Conservation (phyloP, 2,888 invertebrate species). For the Elegia similella region DNA sequence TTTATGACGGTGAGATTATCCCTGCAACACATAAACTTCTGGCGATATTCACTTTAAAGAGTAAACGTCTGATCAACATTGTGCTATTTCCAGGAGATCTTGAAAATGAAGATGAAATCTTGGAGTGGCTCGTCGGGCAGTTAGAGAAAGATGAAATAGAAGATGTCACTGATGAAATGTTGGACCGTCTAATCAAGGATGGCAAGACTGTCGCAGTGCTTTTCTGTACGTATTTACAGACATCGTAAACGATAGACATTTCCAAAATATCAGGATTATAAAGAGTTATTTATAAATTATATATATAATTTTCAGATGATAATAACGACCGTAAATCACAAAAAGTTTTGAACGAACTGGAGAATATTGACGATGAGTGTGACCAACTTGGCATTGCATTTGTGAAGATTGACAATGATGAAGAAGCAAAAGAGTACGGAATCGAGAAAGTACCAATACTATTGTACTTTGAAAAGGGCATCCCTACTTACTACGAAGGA, state of each 20-base stretch:
- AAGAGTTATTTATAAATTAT: not conserved
- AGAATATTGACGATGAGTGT: constrained; percentile 97
- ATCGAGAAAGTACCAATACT: constrained; percentile 93
- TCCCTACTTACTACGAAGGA: constrained; percentile 89
- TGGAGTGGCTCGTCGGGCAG: constrained; percentile 93
- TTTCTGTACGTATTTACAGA: constrained; percentile 86
- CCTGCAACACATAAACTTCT: constrained; percentile 13
- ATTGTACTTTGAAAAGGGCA: constrained; percentile 90
- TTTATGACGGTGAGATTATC: constrained; percentile 88
- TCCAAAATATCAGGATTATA: no score
- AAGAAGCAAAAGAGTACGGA: constrained; percentile 95
- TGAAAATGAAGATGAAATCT: constrained; percentile 93
- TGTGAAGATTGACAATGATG: constrained; percentile 95
- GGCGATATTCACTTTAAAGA: constrained; percentile 10
- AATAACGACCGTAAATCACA: constrained; percentile 94
- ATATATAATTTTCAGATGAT: constrained; percentile 83
- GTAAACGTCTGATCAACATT: not conserved
- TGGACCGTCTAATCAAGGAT: constrained; percentile 93
- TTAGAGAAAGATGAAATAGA: constrained; percentile 96
- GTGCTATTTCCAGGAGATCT: constrained; percentile 83
- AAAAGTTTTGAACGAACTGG: constrained; percentile 91
- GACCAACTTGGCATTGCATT: constrained; percentile 93
- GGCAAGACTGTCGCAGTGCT: constrained; percentile 94
- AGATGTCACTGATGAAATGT: constrained; percentile 96
- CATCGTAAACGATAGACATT: not conserved